Evolutionary conservation across 2,797 vertebrate species (phyloP).

Genomic region (Xenops minutus): DNA sequence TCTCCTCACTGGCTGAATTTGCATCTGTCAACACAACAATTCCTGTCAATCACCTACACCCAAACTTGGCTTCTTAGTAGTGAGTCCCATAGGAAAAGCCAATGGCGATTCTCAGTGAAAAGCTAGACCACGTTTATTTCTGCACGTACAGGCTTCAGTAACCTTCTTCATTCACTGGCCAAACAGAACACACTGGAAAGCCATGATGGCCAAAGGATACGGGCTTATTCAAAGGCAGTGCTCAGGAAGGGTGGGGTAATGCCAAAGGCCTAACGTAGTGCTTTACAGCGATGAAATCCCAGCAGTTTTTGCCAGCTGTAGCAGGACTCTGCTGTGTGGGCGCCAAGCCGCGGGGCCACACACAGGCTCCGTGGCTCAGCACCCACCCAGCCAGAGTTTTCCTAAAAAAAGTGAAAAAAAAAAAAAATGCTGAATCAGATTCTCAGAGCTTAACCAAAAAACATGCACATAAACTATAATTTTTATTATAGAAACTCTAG

Average conservation of each 20-base stretch:
- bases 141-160: constrained; percentile 9
- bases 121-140: neutral
- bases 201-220: neutral
- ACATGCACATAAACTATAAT: constrained; percentile 3
- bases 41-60: neutral
- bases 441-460: constrained; percentile 24
- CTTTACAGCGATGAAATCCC: constrained; percentile 13
- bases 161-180: neutral
- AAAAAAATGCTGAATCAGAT: constrained; percentile 51
- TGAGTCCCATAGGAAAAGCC: neutral
- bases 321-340: neutral
- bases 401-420: neutral
- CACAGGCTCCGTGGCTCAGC: constrained; percentile 33
- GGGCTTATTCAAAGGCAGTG: constrained; percentile 6
- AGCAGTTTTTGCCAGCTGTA: constrained; percentile 36
- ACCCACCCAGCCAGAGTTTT: neutral
- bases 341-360: constrained; percentile 16
- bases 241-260: neutral
- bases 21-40: neutral
- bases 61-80: neutral
- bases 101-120: neutral
- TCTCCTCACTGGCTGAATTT: neutral
- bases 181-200: constrained; percentile 19
- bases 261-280: neutral
- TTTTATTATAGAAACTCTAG: constrained; percentile 14